Conservation (phyloP, 2,113 vertebrate genomes). For the Siphamia tubifer region DNA sequence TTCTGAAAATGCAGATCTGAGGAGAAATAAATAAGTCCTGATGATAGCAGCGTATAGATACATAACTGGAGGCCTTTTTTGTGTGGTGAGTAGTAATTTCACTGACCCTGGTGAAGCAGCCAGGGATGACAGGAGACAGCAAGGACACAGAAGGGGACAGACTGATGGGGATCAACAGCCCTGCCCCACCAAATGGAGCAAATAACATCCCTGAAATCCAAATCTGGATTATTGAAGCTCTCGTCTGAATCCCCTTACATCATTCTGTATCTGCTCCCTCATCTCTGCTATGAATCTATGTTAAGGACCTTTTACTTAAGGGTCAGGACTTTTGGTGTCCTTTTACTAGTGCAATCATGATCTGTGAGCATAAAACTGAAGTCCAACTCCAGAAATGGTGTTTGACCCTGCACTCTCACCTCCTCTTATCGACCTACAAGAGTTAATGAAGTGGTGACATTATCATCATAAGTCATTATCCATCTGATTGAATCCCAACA, state of each 20-base stretch:
- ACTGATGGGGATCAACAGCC: slow-evolving; percentile 10
- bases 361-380: not conserved
- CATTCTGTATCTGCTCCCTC: slow-evolving; percentile 18
- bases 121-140: slow-evolving; percentile 33
- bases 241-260: slow-evolving; percentile 66
- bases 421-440: not conserved
- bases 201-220: slow-evolving; percentile 47
- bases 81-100: slow-evolving; percentile 51
- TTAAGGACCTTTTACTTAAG: not conserved
- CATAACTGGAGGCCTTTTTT: slow-evolving; percentile 18
- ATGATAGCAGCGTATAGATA: slow-evolving; percentile 35
- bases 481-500: not conserved
- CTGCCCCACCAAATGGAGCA: slow-evolving; percentile 29
- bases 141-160: slow-evolving; percentile 21
- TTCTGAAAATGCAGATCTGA: slow-evolving; percentile 33
- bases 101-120: slow-evolving; percentile 10
- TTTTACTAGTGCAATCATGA: too few relatives aligned
- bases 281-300: slow-evolving; percentile 19
- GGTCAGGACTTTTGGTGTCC: too few relatives aligned
- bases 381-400: not conserved
- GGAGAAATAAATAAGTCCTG: slow-evolving; percentile 34
- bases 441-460: not conserved
- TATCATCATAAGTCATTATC: not conserved
- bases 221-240: slow-evolving; percentile 67
- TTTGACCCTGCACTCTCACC: not conserved